Evolutionary conservation across 2,797 vertebrate species (phyloP).

Genomic region (Acanthornis magna): DNA sequence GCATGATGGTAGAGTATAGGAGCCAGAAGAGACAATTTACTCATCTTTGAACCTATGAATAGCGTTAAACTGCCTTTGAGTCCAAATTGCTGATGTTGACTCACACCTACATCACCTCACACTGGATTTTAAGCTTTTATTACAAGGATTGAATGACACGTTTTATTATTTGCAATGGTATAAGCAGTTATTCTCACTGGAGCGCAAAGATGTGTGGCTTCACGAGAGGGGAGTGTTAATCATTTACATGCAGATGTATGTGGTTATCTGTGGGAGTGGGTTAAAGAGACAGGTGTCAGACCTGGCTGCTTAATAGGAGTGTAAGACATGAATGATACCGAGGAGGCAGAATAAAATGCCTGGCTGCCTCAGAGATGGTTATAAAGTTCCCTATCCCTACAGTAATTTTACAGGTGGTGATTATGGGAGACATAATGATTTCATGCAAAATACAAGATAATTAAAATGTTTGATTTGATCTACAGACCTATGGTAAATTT

Average conservation of each 20-base stretch:
- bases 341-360: slow-evolving; percentile 51
- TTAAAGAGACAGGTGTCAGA: slow-evolving; percentile 58
- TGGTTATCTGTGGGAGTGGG: slow-evolving; percentile 47
- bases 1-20: neutral
- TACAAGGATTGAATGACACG: neutral
- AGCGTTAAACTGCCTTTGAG: neutral
- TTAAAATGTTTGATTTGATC: slow-evolving; percentile 46
- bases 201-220: slow-evolving; percentile 28
- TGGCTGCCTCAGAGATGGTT: slow-evolving; percentile 31
- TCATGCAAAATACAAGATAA: slow-evolving; percentile 23
- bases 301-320: slow-evolving; percentile 39
- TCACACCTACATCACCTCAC: neutral
- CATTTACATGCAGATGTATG: neutral
- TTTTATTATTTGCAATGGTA: slow-evolving; percentile 39
- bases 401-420: slow-evolving; percentile 43
- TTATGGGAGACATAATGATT: slow-evolving; percentile 29
- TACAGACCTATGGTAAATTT: slow-evolving; percentile 19
- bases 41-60: neutral
- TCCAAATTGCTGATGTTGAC: neutral
- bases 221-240: slow-evolving; percentile 18
- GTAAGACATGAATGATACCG: neutral
- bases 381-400: slow-evolving; percentile 18
- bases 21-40: neutral
- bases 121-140: slow-evolving; percentile 4
- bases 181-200: slow-evolving; percentile 43